phyloP scores from a whole-genome alignment of 2,113 vertebrate genomes.

The Otis tarda region DNA sequence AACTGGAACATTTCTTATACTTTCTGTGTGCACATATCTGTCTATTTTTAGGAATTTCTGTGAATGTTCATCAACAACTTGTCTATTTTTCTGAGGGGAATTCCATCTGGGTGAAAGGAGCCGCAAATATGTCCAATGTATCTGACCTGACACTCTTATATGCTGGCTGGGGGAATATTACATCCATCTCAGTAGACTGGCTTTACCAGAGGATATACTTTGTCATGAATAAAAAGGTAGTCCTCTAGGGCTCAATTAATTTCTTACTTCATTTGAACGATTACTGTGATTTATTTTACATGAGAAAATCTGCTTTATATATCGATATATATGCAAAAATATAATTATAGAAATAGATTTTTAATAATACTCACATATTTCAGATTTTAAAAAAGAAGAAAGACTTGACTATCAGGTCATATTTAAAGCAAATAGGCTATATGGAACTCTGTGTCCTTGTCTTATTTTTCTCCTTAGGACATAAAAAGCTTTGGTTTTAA shows the following conservation, averaged over 20 bases:
- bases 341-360: neutral
- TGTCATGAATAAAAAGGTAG: slow-evolving; percentile 76
- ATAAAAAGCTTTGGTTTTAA: neutral
- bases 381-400: neutral
- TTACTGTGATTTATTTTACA: neutral
- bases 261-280: neutral
- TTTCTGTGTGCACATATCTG: neutral
- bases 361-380: neutral
- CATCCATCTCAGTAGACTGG: slow-evolving; percentile 78
- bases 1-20: neutral
- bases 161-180: slow-evolving; percentile 68
- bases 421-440: neutral
- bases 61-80: slow-evolving; percentile 58
- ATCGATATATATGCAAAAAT: neutral
- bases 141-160: slow-evolving; percentile 73
- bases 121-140: slow-evolving; percentile 62
- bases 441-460: neutral
- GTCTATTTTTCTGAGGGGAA: slow-evolving; percentile 79
- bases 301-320: neutral
- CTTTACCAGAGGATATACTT: slow-evolving; percentile 80
- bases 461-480: neutral
- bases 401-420: neutral
- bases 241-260: slow-evolving; percentile 11
- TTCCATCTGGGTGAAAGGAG: slow-evolving; percentile 77
- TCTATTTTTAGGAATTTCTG: slow-evolving; percentile 72